Evolutionary conservation across 2,888 invertebrate genomes (phyloP), one percentile per base, ranked within the genome.

Genomic region (Melangyna quadrimaculata): DNA sequence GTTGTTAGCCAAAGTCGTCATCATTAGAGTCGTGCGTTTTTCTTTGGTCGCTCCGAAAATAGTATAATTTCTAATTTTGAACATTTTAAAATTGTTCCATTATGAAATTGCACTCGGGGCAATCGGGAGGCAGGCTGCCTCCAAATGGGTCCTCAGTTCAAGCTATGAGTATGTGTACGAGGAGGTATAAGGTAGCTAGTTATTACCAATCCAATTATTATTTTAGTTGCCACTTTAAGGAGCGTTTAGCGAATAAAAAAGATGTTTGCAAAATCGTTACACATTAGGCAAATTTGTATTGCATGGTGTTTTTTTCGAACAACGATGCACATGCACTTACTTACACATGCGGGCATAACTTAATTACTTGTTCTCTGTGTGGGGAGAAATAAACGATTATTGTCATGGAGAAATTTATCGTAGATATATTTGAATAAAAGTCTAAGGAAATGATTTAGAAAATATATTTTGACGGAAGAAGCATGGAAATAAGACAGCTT

Each of bases 211-310:
- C 29, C 17, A 55, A 55, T 55, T 35, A 59, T 59, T 59, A 22
- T 59, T 37, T 37, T 59, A 37, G 59, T 59, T 59, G 59, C 35
- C 59, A 59, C 19, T 59, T 59, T 37, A 59, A 37, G 35, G 59
- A 59, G 22, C 59, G 22, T 59, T 59, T 59, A 59, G 35, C 59
- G 22, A 37, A 35, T 35, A 35, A 59, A 59, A 37, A 4, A 37
- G 14, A 59, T 35, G 35, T 59, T 10, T 22, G 2, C 19, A 7
- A 37, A 59, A 59, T 22, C 14, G 22, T 37, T n/a, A 22, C 7
- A 14, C 14, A 59, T 59, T 59, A 59, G 22, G 35, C 6, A 29
- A 55, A 55, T 29, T 55, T 55, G 9, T 55, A 29, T 17, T 32
- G 29, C 55, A 55, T 55, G 9, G 10, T 55, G 29, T 53, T 53